Conservation (phyloP, 2,797 vertebrate genomes). For the Alfaro cultratus region DNA sequence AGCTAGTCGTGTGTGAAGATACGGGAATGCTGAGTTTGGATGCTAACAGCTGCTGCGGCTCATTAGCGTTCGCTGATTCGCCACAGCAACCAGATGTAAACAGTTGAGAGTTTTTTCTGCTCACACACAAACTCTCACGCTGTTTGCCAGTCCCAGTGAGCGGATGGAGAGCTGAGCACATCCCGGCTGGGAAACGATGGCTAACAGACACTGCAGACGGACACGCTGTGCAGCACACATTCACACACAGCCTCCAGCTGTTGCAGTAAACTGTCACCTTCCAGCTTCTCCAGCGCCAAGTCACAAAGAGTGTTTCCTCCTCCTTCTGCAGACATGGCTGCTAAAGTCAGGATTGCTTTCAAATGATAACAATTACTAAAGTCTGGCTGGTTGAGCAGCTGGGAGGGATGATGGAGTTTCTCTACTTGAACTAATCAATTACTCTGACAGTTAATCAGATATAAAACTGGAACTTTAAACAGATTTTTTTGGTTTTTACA, state of each 20-base stretch:
- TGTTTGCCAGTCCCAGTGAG: conserved; percentile 24
- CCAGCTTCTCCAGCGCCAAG: conserved; percentile 22
- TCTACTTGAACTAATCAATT: no score
- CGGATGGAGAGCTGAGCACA: conserved; percentile 39
- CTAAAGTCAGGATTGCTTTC: not conserved
- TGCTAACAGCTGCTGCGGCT: conserved; percentile 66
- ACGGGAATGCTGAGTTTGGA: conserved; percentile 7
- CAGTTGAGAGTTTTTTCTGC: conserved; percentile 38
- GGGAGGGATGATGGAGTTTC: not conserved
- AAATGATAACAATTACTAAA: not conserved
- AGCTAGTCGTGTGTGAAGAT: conserved; percentile 7
- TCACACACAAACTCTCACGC: conserved; percentile 5
- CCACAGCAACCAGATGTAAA: conserved; percentile 73
- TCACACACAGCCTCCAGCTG: conserved; percentile 26
- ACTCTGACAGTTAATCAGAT: no score
- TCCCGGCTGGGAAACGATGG: conserved; percentile 28
- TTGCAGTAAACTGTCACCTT: conserved; percentile 29
- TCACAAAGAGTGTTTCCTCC: not conserved
- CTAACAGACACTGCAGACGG: conserved; percentile 22
- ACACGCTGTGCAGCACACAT: conserved; percentile 18
- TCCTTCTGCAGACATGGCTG: not conserved
- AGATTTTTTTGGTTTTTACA: no score
- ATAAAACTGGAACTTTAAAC: no score
- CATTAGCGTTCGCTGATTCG: conserved; percentile 59
- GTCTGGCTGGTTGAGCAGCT: not conserved